phyloP scores from a whole-genome alignment of 2,113 vertebrate species.

The Hipposideros armiger region DNA sequence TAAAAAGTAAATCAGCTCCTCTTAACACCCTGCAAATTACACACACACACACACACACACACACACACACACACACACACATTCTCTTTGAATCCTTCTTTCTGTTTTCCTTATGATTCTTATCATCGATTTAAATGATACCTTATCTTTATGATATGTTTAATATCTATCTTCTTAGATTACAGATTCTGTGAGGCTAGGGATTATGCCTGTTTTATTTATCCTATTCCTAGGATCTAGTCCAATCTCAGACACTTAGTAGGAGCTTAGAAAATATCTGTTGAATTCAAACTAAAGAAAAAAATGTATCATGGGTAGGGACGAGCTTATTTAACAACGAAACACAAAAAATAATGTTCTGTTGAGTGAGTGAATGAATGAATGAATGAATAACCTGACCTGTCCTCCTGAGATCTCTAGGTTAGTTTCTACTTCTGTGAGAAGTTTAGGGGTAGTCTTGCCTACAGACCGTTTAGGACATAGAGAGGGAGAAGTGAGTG shows the following conservation, averaged over 20 bases:
- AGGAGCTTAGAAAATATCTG: constrained; percentile 7
- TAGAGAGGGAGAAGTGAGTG: not conserved
- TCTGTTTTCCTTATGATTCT: constrained; percentile 29
- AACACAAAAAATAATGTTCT: not conserved
- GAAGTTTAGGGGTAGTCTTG: not conserved
- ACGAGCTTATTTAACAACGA: not conserved
- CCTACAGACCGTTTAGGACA: not conserved
- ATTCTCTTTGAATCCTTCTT: not conserved
- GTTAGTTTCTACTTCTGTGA: not conserved
- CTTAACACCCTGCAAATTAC: not conserved
- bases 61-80: not conserved
- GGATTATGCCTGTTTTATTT: not conserved
- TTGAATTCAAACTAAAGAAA: constrained; percentile 16
- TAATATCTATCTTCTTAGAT: not conserved
- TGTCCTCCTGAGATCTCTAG: not conserved
- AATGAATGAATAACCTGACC: not conserved
- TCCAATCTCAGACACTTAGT: not conserved
- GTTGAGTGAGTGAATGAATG: not conserved
- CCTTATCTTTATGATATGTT: constrained; percentile 22
- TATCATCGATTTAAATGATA: not conserved
- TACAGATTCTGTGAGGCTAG: not conserved
- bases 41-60: not conserved
- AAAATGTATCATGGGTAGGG: not conserved
- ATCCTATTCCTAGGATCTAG: not conserved
- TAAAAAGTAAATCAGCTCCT: not conserved